Conservation (phyloP, 2,797 vertebrate genomes). For the Sylvia borin region DNA sequence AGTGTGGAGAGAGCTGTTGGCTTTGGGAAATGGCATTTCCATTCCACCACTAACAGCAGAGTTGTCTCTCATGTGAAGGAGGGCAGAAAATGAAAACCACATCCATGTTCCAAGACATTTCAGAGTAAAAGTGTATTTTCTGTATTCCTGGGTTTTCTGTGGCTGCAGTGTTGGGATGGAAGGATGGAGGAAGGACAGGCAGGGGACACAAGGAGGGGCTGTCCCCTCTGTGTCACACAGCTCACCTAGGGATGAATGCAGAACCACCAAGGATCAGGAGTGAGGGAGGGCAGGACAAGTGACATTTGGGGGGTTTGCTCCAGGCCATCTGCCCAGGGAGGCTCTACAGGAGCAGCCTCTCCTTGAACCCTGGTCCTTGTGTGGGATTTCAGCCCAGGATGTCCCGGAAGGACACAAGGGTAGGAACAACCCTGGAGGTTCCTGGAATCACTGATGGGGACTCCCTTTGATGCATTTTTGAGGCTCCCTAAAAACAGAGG, state of each 20-base stretch:
- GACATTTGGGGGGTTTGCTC: background rate
- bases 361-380: background rate
- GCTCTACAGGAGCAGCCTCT: background rate
- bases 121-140: background rate
- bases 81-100: background rate
- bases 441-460: background rate
- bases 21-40: background rate
- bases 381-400: background rate
- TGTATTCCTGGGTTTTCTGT: background rate
- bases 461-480: background rate
- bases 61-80: background rate
- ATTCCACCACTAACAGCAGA: background rate
- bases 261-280: background rate
- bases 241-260: background rate
- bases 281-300: background rate
- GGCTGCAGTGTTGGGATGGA: background rate
- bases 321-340: background rate
- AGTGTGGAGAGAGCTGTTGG: background rate
- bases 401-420: background rate
- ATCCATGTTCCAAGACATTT: background rate
- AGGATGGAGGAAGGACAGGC: background rate
- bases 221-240: background rate
- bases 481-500: background rate
- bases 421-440: no score
- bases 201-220: fast-evolving